Evolutionary conservation across 2,113 vertebrate species (phyloP).

Genomic region (Stictonetta naevosa): DNA sequence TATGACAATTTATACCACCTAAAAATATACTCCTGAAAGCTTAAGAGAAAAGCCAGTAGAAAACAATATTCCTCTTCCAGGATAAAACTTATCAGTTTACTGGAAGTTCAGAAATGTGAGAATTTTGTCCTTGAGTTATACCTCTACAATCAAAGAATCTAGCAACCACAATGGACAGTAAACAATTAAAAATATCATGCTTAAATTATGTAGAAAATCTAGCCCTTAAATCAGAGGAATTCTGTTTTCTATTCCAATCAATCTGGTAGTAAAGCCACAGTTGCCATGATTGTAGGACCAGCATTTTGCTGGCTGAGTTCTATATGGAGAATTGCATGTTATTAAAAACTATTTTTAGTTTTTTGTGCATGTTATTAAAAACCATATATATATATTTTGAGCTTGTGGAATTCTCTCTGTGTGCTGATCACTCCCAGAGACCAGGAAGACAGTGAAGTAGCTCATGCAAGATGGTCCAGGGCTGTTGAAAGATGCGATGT

Average conservation of each 20-base stretch:
- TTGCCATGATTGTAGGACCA: not conserved
- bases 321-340: not conserved
- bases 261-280: not conserved
- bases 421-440: not conserved
- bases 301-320: not conserved
- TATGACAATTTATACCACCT: slow-evolving; percentile 40
- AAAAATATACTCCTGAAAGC: slow-evolving; percentile 13
- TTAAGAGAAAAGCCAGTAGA: not conserved
- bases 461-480: not conserved
- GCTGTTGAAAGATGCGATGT: not conserved
- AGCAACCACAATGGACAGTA: not conserved
- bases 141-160: not conserved
- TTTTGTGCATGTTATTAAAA: not conserved
- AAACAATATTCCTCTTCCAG: not conserved
- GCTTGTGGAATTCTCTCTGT: not conserved
- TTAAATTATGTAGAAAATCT: not conserved
- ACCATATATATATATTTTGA: not conserved
- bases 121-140: not conserved
- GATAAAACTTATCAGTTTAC: not conserved
- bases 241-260: not conserved
- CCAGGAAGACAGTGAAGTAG: not conserved
- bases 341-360: not conserved
- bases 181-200: not conserved
- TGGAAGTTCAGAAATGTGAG: not conserved
- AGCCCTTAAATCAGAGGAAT: not conserved